Conservation (phyloP, 2,113 vertebrate species). For the Emydocephalus ijimae region DNA sequence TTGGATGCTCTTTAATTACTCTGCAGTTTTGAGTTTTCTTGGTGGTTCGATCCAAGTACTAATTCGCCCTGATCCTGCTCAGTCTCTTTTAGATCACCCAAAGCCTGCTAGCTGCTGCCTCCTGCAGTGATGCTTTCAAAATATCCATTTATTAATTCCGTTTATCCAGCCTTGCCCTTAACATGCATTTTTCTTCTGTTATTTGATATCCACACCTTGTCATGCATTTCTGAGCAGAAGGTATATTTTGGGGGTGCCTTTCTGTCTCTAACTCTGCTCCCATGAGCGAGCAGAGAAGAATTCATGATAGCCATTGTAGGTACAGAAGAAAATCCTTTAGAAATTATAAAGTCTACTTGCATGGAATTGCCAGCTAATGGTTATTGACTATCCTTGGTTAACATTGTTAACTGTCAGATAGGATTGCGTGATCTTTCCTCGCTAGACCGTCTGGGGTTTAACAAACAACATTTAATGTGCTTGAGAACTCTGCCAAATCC, state of each 20-base stretch:
- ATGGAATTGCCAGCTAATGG: neutral
- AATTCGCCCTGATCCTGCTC: neutral
- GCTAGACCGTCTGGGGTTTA: neutral
- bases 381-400: neutral
- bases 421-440: neutral
- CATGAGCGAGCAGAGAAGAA: neutral
- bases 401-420: neutral
- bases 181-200: neutral
- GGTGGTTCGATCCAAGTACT: neutral
- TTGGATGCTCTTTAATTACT: neutral
- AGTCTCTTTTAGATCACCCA: neutral
- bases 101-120: neutral
- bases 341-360: neutral
- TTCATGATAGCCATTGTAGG: neutral
- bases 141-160: neutral
- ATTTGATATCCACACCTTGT: neutral
- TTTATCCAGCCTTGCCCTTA: neutral
- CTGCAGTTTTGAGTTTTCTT: neutral
- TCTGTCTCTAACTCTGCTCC: neutral
- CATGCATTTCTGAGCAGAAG: neutral
- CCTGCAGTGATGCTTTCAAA: neutral
- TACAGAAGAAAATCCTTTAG: neutral
- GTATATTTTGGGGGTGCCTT: neutral
- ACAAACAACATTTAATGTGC: neutral
- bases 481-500: neutral